Evolutionary conservation across 2,888 invertebrate genomes (phyloP), one percentile per base, ranked within the genome.

Genomic region (Cyrtodaria siliqua): DNA sequence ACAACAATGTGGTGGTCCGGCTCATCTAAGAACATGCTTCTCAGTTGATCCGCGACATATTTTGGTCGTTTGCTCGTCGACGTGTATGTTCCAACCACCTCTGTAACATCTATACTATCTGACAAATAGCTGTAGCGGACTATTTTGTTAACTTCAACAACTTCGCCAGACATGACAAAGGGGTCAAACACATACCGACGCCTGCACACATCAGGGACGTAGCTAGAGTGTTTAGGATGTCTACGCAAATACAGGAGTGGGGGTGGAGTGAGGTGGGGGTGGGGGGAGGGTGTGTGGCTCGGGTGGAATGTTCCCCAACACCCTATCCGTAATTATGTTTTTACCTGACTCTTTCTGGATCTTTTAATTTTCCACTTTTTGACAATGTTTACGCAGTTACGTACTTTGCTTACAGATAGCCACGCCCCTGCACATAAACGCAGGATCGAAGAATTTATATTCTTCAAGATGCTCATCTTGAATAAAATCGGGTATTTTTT

Each of bases 1-100:
- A 64, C 60, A n/a, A 14, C n/a, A 9, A 80, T 59, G 42, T 53
- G 42, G 14, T 52, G 57, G n/a, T 57, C 57, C 12, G 76, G 66
- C 3, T 77, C n/a, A 38, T 68, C 38, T n/a, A 80, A 57, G 14
- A 40, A 47, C 1, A 80, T 40, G 14, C 56, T 73, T 4, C 80
- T 77, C 2, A 80, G 61, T 33, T 70, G 52, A 0, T 77, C 80
- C 33, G 64, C 60, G 2, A 56, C 55, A 24, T 70, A 80, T 40
- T 33, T 40, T 2, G 80, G 76, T 3, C 49, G 12, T 16, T 56
- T 42, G 1, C 20, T 56, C n/a, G 66, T 42, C 2, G 80, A 80
- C 24, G 59, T 52, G 40, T 63, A 80, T 2, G 74, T 64, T 0
- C 42, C 64, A 26, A 77, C 49, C 8, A 27, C 27, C 20, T 77